A percentile compares a stretch with the other conserved stretches of the same genome.
These are phyloP conservation scores for Criorhina ranunculi DNA, from an alignment of 2,888 invertebrate genomes.

Conservation along the genomic window DNA sequence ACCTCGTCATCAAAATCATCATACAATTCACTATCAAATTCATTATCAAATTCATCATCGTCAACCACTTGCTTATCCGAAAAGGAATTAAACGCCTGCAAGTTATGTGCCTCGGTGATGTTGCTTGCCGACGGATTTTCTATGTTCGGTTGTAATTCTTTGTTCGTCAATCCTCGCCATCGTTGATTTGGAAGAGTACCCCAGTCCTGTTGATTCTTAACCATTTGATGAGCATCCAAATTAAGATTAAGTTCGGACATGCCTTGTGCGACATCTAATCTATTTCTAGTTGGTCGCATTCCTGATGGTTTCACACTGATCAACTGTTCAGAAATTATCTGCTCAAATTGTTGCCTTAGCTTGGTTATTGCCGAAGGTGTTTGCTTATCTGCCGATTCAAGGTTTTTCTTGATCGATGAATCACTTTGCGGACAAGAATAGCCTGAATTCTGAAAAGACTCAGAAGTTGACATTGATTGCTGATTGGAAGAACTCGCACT, in stretches of 20 bases:
- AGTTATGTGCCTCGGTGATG: neutral
- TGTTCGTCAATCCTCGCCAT: neutral
- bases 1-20: conserved; percentile 14
- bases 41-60: neutral
- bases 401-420: too few species aligned
- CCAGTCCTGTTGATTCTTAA: neutral
- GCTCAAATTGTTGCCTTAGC: conserved; percentile 13
- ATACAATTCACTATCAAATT: too few species aligned
- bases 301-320: neutral
- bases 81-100: neutral
- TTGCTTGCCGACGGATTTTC: neutral
- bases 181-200: neutral
- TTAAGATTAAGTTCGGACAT: neutral
- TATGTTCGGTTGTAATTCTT: neutral
- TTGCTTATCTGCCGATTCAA: neutral
- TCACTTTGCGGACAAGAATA: too few species aligned
- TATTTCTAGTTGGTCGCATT: neutral
- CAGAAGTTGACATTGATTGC: too few species aligned
- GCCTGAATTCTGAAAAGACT: too few species aligned
- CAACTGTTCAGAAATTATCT: neutral
- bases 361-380: neutral
- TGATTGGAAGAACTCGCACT: too few species aligned
- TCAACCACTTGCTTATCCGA: neutral
- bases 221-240: neutral
- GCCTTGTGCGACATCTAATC: too few species aligned